Evolutionary conservation across 2,888 invertebrate genomes (phyloP), one percentile per base, ranked within the genome.

Genomic region (Apotomis turbidana): DNA sequence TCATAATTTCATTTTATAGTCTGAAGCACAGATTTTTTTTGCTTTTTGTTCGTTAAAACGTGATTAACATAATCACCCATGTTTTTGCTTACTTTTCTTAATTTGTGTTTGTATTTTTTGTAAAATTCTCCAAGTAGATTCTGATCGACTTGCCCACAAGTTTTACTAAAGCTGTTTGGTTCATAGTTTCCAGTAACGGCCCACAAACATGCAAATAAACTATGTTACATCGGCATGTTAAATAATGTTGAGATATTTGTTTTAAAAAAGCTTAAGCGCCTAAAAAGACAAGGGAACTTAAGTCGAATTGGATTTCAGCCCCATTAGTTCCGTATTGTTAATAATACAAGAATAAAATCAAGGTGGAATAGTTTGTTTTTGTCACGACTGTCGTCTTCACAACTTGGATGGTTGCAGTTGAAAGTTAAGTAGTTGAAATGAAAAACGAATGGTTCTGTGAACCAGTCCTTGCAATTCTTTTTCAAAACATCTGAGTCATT

Each of bases 131-230:
- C 27, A 2, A 27, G 27, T 52, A 41, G 68, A 59, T 68, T 68
- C 41, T 27, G 66, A 57, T 66, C 57, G 46, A 57, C 52, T 44
- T 52, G 59, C 52, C 46, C 49, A 44, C 68, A 60, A 41, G 52
- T 54, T 51, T 15, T 58, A 49, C 49, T 15, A 54, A 68, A 60
- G 52, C 46, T 66, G 55, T 68, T 49, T 58, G 57, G 57, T 63
- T 58, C 15, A 58, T 63, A 51, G 51, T 64, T 57, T 27, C 62
- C 5, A 49, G 12, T 70, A 64, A 64, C 58, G 52, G 70, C 9
- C 27, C 38, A 52, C 41, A 54, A 64, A 64, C 70, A 70, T 64
- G 70, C 63, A 52, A 70, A 64, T 59, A 58, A 70, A 63, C 15
- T 63, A 55, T 63, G 52, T 12, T n/a, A 10, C 63, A 52, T 64